Percentiles rank a stretch among this genome's conserved stretches.
These are phyloP conservation scores for Vicugna pacos DNA, from an alignment of 2,113 vertebrate species.

Conservation along the genomic window DNA sequence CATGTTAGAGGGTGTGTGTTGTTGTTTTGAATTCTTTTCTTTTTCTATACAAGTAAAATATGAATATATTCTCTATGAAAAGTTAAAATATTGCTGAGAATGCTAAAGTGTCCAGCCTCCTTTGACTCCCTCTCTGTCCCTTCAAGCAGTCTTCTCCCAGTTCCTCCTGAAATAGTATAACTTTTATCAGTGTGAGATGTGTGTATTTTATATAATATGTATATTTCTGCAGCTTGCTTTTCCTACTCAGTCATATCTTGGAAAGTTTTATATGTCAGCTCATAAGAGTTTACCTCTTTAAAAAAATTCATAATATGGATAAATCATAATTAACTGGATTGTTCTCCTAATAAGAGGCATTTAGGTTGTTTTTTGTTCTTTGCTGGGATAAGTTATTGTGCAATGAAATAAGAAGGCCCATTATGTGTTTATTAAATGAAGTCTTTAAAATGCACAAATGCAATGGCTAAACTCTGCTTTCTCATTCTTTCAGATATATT, in stretches of 20 bases:
- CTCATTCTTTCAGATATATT: constrained; percentile 20
- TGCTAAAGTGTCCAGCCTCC: not conserved
- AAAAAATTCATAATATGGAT: not conserved
- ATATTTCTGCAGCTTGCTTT: not conserved
- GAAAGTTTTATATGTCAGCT: not conserved
- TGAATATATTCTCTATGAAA: not conserved
- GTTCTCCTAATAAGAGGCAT: not conserved
- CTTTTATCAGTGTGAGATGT: not conserved
- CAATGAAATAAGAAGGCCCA: not conserved
- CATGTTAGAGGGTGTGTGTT: not conserved
- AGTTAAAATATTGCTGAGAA: not conserved
- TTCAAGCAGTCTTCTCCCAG: not conserved
- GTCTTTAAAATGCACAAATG: constrained; percentile 37
- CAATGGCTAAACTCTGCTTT: not conserved
- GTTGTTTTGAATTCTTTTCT: not conserved
- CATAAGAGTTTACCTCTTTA: not conserved
- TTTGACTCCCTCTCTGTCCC: not conserved
- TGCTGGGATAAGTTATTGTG: not conserved
- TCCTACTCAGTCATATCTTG: not conserved
- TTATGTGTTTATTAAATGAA: constrained; percentile 5
- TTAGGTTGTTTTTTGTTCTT: not conserved
- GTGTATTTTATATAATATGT: not conserved
- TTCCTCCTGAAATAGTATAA: not conserved
- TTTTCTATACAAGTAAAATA: not conserved
- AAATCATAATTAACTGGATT: not conserved